Base-by-base conservation (phyloP, 2,888 invertebrate genomes). In the Hemaris fuciformis region DNA sequence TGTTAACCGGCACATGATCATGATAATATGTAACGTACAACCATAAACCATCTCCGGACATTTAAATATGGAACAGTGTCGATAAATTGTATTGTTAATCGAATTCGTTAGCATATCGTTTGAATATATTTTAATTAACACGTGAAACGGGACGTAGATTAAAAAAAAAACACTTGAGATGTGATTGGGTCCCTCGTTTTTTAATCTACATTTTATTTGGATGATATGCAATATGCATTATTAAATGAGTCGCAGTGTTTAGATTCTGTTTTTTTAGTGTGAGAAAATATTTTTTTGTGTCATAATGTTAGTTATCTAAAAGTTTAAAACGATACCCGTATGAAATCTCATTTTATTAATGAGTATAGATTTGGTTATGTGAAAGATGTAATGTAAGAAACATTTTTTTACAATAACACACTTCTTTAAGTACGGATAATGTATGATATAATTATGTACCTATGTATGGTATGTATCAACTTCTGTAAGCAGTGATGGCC, bases 91-190 rank as follows among this genome's bases (percentile, higher is more conserved):
- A 48, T 27, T n/a, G n/a, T n/a, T 38, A 48, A 48, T 27, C 27
- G 48, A 48, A 48, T 48, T 48, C 48, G 27, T 48, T 48, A 27
- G 48, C 25, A 15, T 25, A 48, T 48, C 27, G 27, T 27, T 48
- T 48, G 48, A 48, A 48, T 48, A 48, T 25, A 27, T 48, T 48
- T 48, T 48, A 48, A 48, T 48, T 48, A 48, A 27, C 48, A n/a
- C 25, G 2, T 27, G n/a, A 15, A n/a, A 18, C 8, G 27, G 5
- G n/a, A 2, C 27, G 4, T 25, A 38, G 48, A 48, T 23, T 48
- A 15, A 1, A 23, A 15, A 1, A 23, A 23, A 46, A 23, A 23
- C 45, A 46, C 23, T 46, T 23, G 45, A 23, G 48, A 3, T 27
- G 48, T 48, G 15, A 27, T 25, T 48, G 6, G 25, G 48, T 38